A percentile compares a stretch with the other conserved stretches of the same genome.
Evolutionary conservation across 2,888 invertebrate species (phyloP).

Genomic region (Gandaritis pyraliata): DNA sequence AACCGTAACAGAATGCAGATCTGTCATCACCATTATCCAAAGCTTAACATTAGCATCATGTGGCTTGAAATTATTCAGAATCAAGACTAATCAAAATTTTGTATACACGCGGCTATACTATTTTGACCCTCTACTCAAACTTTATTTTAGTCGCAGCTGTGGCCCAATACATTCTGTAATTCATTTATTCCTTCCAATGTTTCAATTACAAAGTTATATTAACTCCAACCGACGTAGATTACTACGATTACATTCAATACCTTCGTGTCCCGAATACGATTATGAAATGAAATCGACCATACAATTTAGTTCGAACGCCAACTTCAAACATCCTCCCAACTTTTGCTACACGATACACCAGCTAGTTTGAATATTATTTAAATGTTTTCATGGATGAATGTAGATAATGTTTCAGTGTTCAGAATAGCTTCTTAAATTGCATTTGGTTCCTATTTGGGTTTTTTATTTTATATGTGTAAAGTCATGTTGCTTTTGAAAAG

Average conservation of each 20-base stretch:
- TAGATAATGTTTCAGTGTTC: neutral
- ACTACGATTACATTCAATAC: conserved; percentile 30
- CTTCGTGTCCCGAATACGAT: conserved; percentile 35
- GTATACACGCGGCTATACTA: no score
- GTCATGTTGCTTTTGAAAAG: no score
- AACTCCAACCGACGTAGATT: conserved; percentile 28
- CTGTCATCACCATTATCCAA: no score
- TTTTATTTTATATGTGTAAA: no score
- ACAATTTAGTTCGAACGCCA: conserved; percentile 19
- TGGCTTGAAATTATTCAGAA: no score
- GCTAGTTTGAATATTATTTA: conserved; percentile 39
- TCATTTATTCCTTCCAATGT: neutral
- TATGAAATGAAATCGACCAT: conserved; percentile 38
- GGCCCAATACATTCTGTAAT: neutral
- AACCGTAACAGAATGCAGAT: no score
- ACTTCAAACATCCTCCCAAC: conserved; percentile 23
- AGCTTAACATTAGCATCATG: no score
- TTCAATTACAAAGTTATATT: conserved; percentile 30
- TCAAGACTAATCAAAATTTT: no score
- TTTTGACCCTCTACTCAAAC: no score
- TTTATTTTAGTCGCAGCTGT: no score
- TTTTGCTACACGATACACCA: conserved; percentile 27
- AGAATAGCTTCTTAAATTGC: no score
- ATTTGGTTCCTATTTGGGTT: no score
- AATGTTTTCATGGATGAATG: conserved; percentile 30